Percentiles rank a stretch among this genome's conserved stretches.
phyloP scores from a whole-genome alignment of 2,888 invertebrate species.

The Cabera pusaria region DNA sequence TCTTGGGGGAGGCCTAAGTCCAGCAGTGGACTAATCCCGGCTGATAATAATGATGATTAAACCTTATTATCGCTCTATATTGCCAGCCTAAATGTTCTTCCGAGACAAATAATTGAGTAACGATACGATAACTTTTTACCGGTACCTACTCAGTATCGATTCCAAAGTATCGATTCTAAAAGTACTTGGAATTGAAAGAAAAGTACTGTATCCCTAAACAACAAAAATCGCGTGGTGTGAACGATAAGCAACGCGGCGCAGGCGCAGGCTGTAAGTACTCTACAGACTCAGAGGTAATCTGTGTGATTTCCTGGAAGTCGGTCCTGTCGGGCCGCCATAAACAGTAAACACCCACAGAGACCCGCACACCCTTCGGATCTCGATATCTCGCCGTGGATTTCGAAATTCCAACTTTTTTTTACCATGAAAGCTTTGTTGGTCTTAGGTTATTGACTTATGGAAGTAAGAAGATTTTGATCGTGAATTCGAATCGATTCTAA shows the following conservation, averaged over 20 bases:
- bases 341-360: conserved; percentile 71
- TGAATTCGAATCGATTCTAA: conserved; percentile 2
- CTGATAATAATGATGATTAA: too few relatives aligned
- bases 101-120: too few relatives aligned
- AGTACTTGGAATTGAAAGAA: too few relatives aligned
- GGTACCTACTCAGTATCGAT: too few relatives aligned
- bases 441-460: conserved; percentile 40
- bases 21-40: too few relatives aligned
- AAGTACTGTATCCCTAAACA: too few relatives aligned
- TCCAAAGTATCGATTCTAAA: too few relatives aligned
- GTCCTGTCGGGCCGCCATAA: conserved; percentile 45
- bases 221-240: too few relatives aligned
- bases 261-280: conserved; percentile 33
- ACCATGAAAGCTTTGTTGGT: conserved; percentile 38
- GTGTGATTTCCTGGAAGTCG: conserved; percentile 57
- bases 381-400: conserved; percentile 46
- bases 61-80: too few relatives aligned
- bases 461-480: conserved; percentile 10
- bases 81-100: too few relatives aligned
- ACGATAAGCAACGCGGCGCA: conserved; percentile 49
- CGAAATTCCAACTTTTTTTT: conserved; percentile 43
- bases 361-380: conserved; percentile 36
- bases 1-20: too few relatives aligned
- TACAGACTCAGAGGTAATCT: conserved; percentile 12
- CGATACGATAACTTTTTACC: too few relatives aligned